A percentile compares a stretch with the other conserved stretches of the same genome.
Evolutionary conservation across 2,888 invertebrate genomes (phyloP).

Genomic region (Aphidius colemani): DNA sequence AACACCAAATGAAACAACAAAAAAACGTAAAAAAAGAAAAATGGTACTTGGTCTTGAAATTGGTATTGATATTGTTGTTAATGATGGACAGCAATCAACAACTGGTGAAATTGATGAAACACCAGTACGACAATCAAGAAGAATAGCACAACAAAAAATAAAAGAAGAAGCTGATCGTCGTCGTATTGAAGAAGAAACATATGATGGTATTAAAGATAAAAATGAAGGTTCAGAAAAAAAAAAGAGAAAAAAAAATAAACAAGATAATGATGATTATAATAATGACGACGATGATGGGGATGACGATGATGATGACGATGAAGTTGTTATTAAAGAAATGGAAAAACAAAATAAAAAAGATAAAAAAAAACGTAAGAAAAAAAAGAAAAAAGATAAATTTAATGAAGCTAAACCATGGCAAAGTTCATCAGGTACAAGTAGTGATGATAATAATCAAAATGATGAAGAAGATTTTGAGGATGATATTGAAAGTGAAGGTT

Average conservation of each 20-base stretch:
- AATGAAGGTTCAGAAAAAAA: constrained; percentile 35
- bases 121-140: constrained; percentile 77
- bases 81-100: constrained; percentile 39
- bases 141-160: constrained; percentile 87
- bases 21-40: constrained; percentile 53
- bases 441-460: constrained; percentile 56
- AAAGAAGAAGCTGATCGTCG: constrained; percentile 82
- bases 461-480: constrained; percentile 61
- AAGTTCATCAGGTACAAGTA: constrained; percentile 65
- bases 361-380: constrained; percentile 58
- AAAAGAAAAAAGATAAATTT: constrained; percentile 55
- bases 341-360: constrained; percentile 38
- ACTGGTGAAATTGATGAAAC: constrained; percentile 56
- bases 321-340: constrained; percentile 17
- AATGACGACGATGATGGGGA: constrained; percentile 29
- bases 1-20: constrained; percentile 36
- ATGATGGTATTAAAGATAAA: constrained; percentile 66
- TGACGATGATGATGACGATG: constrained; percentile 32
- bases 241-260: constrained; percentile 37
- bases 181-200: constrained; percentile 75
- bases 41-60: constrained; percentile 63
- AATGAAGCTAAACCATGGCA: constrained; percentile 66
- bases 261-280: constrained; percentile 37
- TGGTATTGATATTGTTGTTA: constrained; percentile 49
- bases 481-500: constrained; percentile 59